Percentiles rank a stretch among this genome's conserved stretches.
phyloP scores from a whole-genome alignment of 2,113 vertebrate species.

The Prionailurus bengalensis region DNA sequence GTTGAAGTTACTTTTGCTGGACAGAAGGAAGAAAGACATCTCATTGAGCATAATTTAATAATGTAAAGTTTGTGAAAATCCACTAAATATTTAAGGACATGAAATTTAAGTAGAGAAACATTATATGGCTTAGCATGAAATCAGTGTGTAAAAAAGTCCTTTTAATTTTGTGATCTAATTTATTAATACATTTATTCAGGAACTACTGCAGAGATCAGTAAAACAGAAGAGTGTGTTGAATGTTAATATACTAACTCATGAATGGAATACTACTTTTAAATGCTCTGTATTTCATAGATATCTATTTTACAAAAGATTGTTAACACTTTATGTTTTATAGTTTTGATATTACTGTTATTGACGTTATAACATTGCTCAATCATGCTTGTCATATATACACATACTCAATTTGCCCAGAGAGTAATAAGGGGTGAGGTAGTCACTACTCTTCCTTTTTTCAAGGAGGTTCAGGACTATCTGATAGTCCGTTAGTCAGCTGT shows the following conservation, averaged over 20 bases:
- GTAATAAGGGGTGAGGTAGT: neutral
- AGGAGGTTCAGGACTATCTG: neutral
- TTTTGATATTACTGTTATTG: slow-evolving; percentile 4
- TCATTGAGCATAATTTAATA: slow-evolving; percentile 42
- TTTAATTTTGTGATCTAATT: slow-evolving; percentile 4
- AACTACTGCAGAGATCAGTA: neutral
- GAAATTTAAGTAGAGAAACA: slow-evolving; percentile 15
- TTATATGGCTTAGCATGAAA: slow-evolving; percentile 32
- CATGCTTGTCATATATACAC: neutral
- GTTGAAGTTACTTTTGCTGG: slow-evolving; percentile 18
- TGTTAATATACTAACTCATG: neutral
- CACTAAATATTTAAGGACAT: neutral
- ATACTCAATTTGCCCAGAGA: slow-evolving; percentile 1
- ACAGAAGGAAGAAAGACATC: neutral
- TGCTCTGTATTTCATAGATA: neutral
- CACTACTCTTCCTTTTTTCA: neutral
- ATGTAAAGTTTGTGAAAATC: slow-evolving; percentile 39
- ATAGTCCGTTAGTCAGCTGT: neutral
- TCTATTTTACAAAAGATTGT: neutral
- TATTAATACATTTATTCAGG: slow-evolving; percentile 37
- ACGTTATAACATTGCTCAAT: slow-evolving; percentile 24
- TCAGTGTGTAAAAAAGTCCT: neutral
- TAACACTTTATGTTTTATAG: slow-evolving; percentile 9
- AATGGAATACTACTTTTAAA: slow-evolving; percentile 41
- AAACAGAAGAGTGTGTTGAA: slow-evolving; percentile 31